These are phyloP conservation scores for Callospermophilus lateralis DNA, from an alignment of 2,113 vertebrate species.

Conservation along the genomic window DNA sequence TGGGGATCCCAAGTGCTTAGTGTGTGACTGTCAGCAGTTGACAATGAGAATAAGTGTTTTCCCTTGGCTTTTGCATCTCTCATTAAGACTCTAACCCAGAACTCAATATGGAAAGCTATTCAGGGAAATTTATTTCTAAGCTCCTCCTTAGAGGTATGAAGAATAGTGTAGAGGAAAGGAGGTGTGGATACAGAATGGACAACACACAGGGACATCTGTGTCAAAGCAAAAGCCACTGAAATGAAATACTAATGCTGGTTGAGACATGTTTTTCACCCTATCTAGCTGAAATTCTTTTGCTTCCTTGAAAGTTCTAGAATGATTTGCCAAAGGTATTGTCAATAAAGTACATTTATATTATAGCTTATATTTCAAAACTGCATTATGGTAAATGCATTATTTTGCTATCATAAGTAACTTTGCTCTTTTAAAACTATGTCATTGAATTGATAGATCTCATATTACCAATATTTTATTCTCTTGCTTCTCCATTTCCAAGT, in stretches of 20 bases:
- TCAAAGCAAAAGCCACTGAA: not conserved
- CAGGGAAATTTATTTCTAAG: conserved; percentile 9
- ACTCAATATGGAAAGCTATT: not conserved
- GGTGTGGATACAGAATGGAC: not conserved
- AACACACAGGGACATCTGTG: not conserved
- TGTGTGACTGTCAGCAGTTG: not conserved
- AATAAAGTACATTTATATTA: not conserved
- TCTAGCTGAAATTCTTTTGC: not conserved
- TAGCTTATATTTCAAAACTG: not conserved
- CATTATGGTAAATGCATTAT: not conserved
- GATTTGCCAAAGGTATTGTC: not conserved
- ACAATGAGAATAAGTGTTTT: not conserved
- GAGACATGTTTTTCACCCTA: not conserved
- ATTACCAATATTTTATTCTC: not conserved
- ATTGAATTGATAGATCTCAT: not conserved
- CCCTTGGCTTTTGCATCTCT: not conserved
- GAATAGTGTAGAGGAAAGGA: not conserved
- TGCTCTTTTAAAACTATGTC: not conserved
- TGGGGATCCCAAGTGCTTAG: not conserved
- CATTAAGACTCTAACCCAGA: not conserved
- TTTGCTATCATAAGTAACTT: not conserved
- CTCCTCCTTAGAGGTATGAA: not conserved
- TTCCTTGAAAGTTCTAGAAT: not conserved
- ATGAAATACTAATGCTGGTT: not conserved
- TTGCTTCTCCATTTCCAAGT: not conserved